Conservation (phyloP, 2,113 vertebrate genomes). For the Odocoileus hemionus region DNA sequence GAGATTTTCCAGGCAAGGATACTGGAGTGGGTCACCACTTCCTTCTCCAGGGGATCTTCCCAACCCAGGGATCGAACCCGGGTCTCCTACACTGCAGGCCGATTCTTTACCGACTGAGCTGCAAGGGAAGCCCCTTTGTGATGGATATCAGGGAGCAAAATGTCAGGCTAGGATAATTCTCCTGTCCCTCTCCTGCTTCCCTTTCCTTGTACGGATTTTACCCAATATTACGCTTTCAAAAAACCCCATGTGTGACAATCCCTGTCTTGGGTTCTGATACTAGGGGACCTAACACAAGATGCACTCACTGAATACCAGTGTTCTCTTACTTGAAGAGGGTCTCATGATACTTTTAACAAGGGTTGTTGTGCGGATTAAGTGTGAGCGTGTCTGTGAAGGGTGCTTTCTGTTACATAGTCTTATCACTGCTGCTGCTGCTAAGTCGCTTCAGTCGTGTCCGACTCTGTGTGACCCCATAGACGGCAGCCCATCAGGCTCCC, state of each 20-base stretch:
- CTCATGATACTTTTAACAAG: background rate
- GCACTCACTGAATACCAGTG: background rate
- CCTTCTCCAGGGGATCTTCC: background rate
- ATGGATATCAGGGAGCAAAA: no score
- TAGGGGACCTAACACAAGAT: background rate
- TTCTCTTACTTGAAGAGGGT: background rate
- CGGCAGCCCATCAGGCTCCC: no score
- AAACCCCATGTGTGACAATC: background rate
- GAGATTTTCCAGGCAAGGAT: background rate
- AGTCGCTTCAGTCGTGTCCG: no score
- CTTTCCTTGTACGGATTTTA: background rate
- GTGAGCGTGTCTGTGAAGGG: background rate
- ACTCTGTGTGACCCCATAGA: no score
- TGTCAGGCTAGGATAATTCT: no score
- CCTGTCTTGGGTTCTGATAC: background rate
- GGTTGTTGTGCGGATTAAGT: no score
- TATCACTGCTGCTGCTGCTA: rapidly evolving
- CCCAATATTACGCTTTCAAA: background rate
- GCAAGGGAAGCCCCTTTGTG: background rate
- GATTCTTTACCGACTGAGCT: background rate
- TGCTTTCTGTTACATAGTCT: no score
- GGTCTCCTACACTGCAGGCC: background rate
- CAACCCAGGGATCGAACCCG: background rate
- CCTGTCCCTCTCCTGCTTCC: background rate
- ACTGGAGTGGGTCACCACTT: background rate